phyloP scores from a whole-genome alignment of 2,797 vertebrate genomes.

The Myiothlypis chrysogaster region DNA sequence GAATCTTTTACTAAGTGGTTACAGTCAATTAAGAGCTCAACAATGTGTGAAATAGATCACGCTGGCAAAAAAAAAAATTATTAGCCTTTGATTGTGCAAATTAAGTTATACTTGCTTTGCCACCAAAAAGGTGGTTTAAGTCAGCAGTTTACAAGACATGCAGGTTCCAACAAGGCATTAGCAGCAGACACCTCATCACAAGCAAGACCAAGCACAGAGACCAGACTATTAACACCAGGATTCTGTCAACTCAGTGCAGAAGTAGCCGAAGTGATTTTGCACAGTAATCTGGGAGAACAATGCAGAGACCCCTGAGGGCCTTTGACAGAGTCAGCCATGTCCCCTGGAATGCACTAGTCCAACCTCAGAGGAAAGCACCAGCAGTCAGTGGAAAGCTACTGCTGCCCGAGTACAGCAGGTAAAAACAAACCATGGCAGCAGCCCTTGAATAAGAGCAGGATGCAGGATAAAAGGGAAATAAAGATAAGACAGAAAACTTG shows the following conservation, averaged over 20 bases:
- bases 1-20: background rate
- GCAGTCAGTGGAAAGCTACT: background rate
- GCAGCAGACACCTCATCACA: background rate
- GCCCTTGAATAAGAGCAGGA: background rate
- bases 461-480: background rate
- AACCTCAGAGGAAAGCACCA: background rate
- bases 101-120: background rate
- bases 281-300: background rate
- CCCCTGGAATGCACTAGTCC: background rate
- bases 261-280: background rate
- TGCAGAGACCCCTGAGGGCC: background rate
- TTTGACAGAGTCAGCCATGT: background rate
- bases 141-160: background rate
- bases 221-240: background rate
- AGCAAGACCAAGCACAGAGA: background rate
- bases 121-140: background rate
- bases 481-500: background rate
- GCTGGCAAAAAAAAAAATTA: background rate
- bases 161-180: background rate
- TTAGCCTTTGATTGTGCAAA: slow-evolving; percentile 1
- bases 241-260: background rate
- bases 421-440: background rate
- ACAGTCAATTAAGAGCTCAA: slow-evolving; percentile 38
- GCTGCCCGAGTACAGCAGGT: background rate
- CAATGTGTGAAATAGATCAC: background rate